Evolutionary conservation across 1,140 invertebrate species (phyloP).

Genomic region (Dendrolimus kikuchii): DNA sequence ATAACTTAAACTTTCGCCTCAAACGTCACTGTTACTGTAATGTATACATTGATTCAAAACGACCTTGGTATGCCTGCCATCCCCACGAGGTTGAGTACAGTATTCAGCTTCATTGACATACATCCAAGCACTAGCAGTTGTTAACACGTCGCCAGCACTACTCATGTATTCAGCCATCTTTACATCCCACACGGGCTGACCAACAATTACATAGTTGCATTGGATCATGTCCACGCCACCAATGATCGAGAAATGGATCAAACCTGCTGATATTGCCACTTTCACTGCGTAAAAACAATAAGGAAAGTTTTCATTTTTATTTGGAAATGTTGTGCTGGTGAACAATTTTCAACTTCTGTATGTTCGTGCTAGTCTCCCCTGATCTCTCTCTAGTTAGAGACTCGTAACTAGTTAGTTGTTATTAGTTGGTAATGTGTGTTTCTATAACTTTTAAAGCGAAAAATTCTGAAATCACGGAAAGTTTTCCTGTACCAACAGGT

Average conservation of each 20-base stretch:
- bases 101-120: constrained; percentile 60
- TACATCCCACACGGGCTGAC: constrained; percentile 75
- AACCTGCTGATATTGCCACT: constrained; percentile 76
- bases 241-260: constrained; percentile 73
- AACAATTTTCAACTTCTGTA: no score
- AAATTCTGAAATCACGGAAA: no score
- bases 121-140: constrained; percentile 59
- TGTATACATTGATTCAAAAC: no score
- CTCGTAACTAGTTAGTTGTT: no score
- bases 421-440: no score
- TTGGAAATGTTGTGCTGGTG: no score
- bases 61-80: constrained; percentile 48
- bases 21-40: no score
- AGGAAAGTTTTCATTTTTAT: not conserved
- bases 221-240: constrained; percentile 58
- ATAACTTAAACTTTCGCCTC: no score
- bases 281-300: constrained; percentile 66
- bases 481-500: no score
- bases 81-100: constrained; percentile 38
- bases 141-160: constrained; percentile 63
- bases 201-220: constrained; percentile 75
- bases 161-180: constrained; percentile 69
- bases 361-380: no score
- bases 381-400: no score
- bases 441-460: no score